These are phyloP conservation scores for Sylvicapra grimmia DNA, from an alignment of 2,113 vertebrate genomes.

Conservation along the genomic window DNA sequence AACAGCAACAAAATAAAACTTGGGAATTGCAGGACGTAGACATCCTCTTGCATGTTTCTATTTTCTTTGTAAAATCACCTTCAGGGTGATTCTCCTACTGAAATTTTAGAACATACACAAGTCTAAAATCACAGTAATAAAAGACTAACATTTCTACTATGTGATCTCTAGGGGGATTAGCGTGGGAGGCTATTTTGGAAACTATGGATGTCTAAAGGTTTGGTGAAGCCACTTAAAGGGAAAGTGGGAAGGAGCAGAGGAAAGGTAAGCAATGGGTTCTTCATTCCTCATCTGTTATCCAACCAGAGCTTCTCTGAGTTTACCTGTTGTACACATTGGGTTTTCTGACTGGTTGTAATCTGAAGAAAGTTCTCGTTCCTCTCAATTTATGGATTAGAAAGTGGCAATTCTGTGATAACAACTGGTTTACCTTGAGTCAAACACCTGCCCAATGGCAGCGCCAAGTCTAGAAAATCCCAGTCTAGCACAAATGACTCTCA, in stretches of 20 bases:
- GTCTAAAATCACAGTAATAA: not conserved
- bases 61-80: constrained; percentile 1
- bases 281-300: not conserved
- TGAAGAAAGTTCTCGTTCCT: not conserved
- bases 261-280: not conserved
- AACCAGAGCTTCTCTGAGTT: not conserved
- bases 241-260: not conserved
- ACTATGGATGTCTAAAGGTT: not conserved
- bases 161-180: not conserved
- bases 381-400: not conserved
- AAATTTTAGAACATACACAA: not conserved
- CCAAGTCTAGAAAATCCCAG: not conserved
- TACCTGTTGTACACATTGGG: not conserved
- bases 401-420: not conserved
- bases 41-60: not conserved
- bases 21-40: not conserved
- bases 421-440: not conserved
- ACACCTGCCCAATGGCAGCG: not conserved
- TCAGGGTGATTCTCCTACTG: not conserved
- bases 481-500: not conserved
- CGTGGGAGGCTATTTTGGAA: not conserved
- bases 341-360: not conserved
- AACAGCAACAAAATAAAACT: not conserved
- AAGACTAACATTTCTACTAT: not conserved
- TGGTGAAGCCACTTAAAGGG: not conserved